These are phyloP conservation scores for Scartelaos histophorus DNA, from an alignment of 2,113 vertebrate species.

Conservation along the genomic window DNA sequence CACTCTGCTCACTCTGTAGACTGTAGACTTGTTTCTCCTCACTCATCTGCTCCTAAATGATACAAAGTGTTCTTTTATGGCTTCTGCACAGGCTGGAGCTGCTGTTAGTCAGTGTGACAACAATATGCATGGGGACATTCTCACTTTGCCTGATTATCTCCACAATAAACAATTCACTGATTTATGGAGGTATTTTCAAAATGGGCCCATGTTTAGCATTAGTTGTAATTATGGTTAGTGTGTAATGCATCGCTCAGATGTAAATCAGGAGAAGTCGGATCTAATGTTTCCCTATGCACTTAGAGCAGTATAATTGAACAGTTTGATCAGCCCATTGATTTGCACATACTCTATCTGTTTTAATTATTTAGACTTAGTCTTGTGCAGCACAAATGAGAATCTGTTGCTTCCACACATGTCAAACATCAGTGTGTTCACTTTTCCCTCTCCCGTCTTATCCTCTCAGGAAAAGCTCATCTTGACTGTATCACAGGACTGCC, in stretches of 20 bases:
- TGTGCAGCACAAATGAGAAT: slow-evolving; percentile 1
- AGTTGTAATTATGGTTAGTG: neutral
- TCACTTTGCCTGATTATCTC: slow-evolving; percentile 11
- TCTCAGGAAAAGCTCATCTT: neutral
- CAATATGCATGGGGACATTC: neutral
- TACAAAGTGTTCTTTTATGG: slow-evolving; percentile 49
- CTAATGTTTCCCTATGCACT: neutral
- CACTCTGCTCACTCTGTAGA: no score
- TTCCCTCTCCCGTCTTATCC: neutral
- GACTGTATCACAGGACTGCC: neutral
- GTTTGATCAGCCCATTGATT: neutral
- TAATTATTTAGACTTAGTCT: neutral
- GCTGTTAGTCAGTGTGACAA: slow-evolving; percentile 27
- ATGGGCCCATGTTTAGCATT: neutral
- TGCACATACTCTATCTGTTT: neutral
- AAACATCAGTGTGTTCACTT: neutral
- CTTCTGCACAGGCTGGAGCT: slow-evolving; percentile 39
- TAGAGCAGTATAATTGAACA: neutral
- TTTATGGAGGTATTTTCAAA: neutral
- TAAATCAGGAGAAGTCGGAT: neutral
- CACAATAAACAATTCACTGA: slow-evolving; percentile 5
- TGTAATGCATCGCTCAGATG: neutral
- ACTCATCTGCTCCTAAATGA: slow-evolving; percentile 32
- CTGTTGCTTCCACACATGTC: slow-evolving; percentile 2
- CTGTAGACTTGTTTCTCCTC: slow-evolving; percentile 14